Evolutionary conservation across 2,797 vertebrate genomes (phyloP), one percentile per base, ranked within the genome.

Genomic region (Scarus forsteni): DNA sequence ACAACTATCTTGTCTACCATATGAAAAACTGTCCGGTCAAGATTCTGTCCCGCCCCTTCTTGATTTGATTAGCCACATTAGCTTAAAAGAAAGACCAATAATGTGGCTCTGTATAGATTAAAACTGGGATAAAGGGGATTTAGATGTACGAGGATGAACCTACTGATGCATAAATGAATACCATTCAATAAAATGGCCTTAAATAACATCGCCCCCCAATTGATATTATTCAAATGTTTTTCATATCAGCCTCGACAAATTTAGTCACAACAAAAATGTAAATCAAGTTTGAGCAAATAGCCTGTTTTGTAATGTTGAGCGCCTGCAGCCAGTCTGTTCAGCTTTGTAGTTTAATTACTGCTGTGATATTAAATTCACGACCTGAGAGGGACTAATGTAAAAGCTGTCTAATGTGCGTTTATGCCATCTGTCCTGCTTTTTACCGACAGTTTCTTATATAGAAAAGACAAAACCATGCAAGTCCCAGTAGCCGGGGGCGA

Each of bases 111-210:
- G 27, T 27, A 27, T 27, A 27, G 2, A 27, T 27, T 27, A 27
- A 27, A 27, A 27, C 27, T 27, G 27, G 27, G 27, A 27, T 27
- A 27, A 27, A 4, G 27, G 27, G 27, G 27, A 27, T 27, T 27
- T 27, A 27, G 4, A 27, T 27, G 27, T 2, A 27, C 27, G 2
- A 27, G 27, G 27, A 27, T 27, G 27, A 27, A 27, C 27, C 27
- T 4, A 27, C 27, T 27, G 27, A 27, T 27, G 27, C 27, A 27
- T 27, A 27, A 27, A 48, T 18, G 40, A 64, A 57, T 48, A 61
- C 27, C 68, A 54, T 58, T 46, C 72, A 76, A 76, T 73, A 61
- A 40, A 40, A 40, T 10, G 3, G 10, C 40, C 40, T 42, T 10
- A 42, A 12, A 12, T 11, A 3, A 42, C 40, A 10, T 44, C 12